phyloP scores from a whole-genome alignment of 2,113 vertebrate genomes.

The Muntiacus muntjak region DNA sequence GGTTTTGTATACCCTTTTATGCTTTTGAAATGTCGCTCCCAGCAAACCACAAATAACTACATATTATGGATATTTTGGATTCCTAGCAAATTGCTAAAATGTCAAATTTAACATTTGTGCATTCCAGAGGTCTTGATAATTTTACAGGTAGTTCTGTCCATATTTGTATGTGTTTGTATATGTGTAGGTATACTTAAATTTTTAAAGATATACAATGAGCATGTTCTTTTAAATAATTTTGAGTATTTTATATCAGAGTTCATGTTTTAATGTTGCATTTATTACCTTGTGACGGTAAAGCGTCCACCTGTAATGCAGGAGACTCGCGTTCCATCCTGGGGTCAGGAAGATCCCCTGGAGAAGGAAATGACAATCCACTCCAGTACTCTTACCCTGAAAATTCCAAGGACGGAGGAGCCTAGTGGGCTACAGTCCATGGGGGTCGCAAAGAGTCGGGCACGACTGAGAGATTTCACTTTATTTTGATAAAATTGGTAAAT shows the following conservation, averaged over 20 bases:
- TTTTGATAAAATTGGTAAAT: neutral
- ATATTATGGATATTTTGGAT: neutral
- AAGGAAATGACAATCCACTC: no score
- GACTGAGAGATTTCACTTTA: neutral
- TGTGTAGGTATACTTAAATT: neutral
- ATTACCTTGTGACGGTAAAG: neutral
- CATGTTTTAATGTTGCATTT: neutral
- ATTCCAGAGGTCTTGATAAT: neutral
- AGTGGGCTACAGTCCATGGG: no score
- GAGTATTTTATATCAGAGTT: neutral
- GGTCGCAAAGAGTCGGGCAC: no score
- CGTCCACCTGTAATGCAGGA: no score
- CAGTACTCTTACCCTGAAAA: no score
- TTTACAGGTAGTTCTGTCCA: neutral
- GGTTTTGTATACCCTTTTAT: neutral
- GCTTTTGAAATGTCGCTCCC: neutral
- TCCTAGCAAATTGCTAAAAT: neutral
- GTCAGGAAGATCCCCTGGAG: no score
- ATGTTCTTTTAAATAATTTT: conserved; percentile 17
- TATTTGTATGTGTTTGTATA: neutral
- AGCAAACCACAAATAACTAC: neutral
- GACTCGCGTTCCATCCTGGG: no score
- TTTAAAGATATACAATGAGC: neutral
- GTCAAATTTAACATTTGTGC: neutral
- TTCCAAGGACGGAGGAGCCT: no score